Evolutionary conservation across 2,113 vertebrate genomes (phyloP), one percentile per base, ranked within the genome.

Genomic region (Myotis davidii): DNA sequence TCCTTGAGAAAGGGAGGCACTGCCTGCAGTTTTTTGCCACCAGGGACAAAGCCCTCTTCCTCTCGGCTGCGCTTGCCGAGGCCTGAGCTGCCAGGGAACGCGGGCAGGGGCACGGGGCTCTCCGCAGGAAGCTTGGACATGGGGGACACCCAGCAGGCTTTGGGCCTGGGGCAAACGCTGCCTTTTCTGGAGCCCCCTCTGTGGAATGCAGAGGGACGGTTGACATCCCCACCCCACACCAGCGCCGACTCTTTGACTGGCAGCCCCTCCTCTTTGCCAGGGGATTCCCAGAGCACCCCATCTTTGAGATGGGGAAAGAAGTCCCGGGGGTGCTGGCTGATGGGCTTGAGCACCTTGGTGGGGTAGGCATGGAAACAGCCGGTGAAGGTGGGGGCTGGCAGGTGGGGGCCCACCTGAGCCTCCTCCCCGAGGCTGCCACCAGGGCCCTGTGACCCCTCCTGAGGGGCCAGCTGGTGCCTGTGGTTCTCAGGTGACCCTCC

Each of bases 91-190:
- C 79, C 16, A 20, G 85, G 59, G 32, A 91, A 74, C 7, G 70
- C 0, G 2, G 96, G 8, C 0, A 64, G 74, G 34, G 83, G 74
- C 18, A 1, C 2, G 0, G 96, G 89, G 39, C 65, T 95, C 70
- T 97, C 27, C 0, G 96, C 87, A 2, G 37, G 32, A 81, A 23
- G 2, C 54, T 96, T 97, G 45, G 97, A 88, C 95, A 95, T 96
- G 0, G 98, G 97, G 54, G 98, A 67, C 32, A 98, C 98, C 98
- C 98, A 98, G 65, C 98, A 98, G 86, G 94, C 96, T 73, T 93
- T 97, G 77, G 96, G 87, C 0, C 94, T 54, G 20, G 95, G 89
- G 2, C 96, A 97, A 39, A 96, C 42, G 11, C 83, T 77, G 56
- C 67, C 12, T 78, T 67, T 95, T 17, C n/a, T 37, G n/a, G 96